Base-by-base conservation (phyloP, 2,797 vertebrate genomes). In the Enteromius argenteus region DNA sequence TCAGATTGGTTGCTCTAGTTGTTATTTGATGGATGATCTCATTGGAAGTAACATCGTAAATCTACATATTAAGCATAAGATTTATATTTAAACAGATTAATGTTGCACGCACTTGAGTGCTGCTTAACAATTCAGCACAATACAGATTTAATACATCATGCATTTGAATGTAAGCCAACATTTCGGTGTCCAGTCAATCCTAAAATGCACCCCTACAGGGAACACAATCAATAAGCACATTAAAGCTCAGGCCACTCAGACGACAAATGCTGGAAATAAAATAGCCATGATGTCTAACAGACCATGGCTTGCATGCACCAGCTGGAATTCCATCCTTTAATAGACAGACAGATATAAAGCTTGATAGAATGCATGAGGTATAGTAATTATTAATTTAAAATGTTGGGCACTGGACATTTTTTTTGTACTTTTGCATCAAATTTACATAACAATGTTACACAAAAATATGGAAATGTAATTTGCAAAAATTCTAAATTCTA, bases 181-280 rank as follows among this genome's bases (percentile, higher is more conserved):
- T 69, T 79, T 56, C 46, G 71, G 67, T 72, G 66, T 62, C 78
- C 23, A 76, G 49, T 86, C 83, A 73, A 83, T 85, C 37, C 23
- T 5, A 84, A 88, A 90, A 89, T 13, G 84, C 75, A 85, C 64
- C 87, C 77, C 76, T 87, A 49, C 73, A 85, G 79, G 84, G 85
- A 83, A 23, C 44, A 15, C 0, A 14, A 83, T 90, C 88, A 88
- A 86, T 90, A 89, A 23, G 62, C 46, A 75, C 74, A 86, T 49
- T 35, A 30, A 86, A 76, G 64, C 53, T 71, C 23, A 8, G 58
- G 21, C 42, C 79, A 85, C 67, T 79, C 85, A 80, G 75, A 79
- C 62, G 21, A 62, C 46, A 68, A 74, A 83, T 77, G 66, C 46
- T 85, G 81, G 81, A 86, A 80, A 90, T 82, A 71, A 84, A 84